Conservation (phyloP, 2,113 vertebrate genomes). For the Muntiacus reevesi region DNA sequence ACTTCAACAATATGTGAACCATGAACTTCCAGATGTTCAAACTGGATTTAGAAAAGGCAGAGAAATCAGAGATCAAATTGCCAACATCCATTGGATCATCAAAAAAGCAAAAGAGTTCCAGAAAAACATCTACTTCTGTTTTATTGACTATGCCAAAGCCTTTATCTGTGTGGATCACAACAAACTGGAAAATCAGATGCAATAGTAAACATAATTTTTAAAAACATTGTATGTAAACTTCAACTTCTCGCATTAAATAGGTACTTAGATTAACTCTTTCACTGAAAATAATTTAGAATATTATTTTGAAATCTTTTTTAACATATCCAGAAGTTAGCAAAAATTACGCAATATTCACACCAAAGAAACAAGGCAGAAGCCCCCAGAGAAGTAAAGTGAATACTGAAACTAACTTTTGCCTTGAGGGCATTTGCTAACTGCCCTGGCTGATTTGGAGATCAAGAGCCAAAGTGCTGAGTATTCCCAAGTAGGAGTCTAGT, state of each 20-base stretch:
- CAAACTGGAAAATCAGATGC: background rate
- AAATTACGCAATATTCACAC: background rate
- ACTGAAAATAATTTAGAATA: background rate
- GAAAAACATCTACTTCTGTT: background rate
- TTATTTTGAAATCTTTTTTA: background rate
- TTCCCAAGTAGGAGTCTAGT: background rate
- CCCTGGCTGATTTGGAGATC: background rate
- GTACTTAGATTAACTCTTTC: background rate
- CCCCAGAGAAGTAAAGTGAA: background rate
- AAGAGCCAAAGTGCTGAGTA: background rate
- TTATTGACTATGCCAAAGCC: background rate
- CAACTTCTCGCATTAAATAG: background rate
- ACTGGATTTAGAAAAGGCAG: background rate
- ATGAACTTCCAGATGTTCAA: background rate
- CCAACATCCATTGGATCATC: background rate
- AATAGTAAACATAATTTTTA: background rate
- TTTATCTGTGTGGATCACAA: background rate
- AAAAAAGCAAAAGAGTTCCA: background rate
- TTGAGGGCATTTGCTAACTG: background rate
- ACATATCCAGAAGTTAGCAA: background rate
- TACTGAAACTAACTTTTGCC: background rate
- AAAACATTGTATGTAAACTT: background rate
- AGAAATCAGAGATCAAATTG: background rate
- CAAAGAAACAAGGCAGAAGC: background rate
- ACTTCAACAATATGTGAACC: background rate